A percentile compares a stretch with the other conserved stretches of the same genome.
phyloP scores from a whole-genome alignment of 2,113 vertebrate genomes.

The Micromys minutus region DNA sequence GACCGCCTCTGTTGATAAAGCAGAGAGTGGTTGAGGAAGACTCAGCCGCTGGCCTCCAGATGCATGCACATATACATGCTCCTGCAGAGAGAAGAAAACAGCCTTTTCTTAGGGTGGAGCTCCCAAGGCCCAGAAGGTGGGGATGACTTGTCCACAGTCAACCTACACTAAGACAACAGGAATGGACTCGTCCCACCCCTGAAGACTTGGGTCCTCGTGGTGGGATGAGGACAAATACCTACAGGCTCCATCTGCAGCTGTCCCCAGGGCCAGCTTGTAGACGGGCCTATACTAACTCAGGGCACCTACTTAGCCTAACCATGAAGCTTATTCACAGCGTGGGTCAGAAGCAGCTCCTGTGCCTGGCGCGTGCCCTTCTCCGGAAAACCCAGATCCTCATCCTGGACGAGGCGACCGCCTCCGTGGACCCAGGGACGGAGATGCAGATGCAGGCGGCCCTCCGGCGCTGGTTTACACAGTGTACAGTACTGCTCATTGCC shows the following conservation, averaged over 20 bases:
- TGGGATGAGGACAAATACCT: not conserved
- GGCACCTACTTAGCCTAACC: accelerated
- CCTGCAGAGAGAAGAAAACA: too few relatives aligned
- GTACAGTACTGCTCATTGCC: slow-evolving; percentile 94
- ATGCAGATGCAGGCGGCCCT: slow-evolving; percentile 92
- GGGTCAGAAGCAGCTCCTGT: slow-evolving; percentile 96
- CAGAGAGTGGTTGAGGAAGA: too few relatives aligned
- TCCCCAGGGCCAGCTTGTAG: not conserved
- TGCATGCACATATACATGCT: not conserved
- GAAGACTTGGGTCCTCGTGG: not conserved
- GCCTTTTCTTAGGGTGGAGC: not conserved
- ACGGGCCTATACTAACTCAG: not conserved
- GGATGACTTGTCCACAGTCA: not conserved
- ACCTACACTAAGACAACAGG: not conserved
- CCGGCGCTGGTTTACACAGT: slow-evolving; percentile 90
- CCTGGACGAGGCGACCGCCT: slow-evolving; percentile 95
- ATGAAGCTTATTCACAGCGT: slow-evolving; percentile 83
- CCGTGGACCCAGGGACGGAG: slow-evolving; percentile 94
- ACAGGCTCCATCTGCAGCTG: not conserved
- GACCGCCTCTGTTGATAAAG: not conserved
- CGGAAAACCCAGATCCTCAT: slow-evolving; percentile 93
- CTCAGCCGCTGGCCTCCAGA: not conserved
- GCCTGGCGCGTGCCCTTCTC: slow-evolving; percentile 94
- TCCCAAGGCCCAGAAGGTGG: not conserved
- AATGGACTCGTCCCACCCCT: not conserved